Base-by-base conservation (phyloP, 2,113 vertebrate species). In the Nannobrachium achirus region DNA sequence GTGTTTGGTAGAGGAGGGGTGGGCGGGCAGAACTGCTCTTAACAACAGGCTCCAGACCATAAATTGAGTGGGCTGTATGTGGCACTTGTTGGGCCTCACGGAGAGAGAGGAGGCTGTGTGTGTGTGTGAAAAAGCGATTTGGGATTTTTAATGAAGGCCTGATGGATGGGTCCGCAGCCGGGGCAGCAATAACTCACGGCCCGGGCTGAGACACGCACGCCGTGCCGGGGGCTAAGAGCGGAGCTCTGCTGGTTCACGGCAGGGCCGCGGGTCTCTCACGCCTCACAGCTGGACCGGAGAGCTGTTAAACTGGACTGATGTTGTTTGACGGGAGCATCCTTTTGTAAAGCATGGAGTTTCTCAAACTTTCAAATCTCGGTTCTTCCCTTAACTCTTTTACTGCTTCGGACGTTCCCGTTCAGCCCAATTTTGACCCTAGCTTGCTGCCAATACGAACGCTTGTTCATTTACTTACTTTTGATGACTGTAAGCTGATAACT, bases 131-230 rank as follows among this genome's bases (percentile, higher is more conserved):
- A 82, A 82, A 79, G 80, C 46, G 70, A 82, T 88, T 87, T 84
- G 78, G 71, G 72, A n/a, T n/a, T 84, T 88, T 86, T 89, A 90
- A 86, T 82, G 81, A 86, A 88, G 83, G 50, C 38, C 79, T 87
- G 86, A 91, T 85, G 76, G 86, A 89, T 83, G 74, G 69, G 59
- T 70, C 58, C 73, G 71, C 80, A 76, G 76, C 74, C 66, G 66
- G 56, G 13, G 79, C 60, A 63, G 84, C 71, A 75, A 84, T 89
- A 89, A 90, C 75, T 91, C 82, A 85, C 65, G 78, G 78, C 70
- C 53, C 63, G 65, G 69, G 72, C 51, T 18, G 66, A 82, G 82
- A 82, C 71, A 76, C 41, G 40, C n/a, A n/a, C 13, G 64, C 55
- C 81, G 82, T 79, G 80, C 79, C 79, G 71, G 0, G 8, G 73